A percentile compares a stretch with the other conserved stretches of the same genome.
Evolutionary conservation across 2,113 vertebrate species (phyloP).

Genomic region (Pluvialis apricaria): DNA sequence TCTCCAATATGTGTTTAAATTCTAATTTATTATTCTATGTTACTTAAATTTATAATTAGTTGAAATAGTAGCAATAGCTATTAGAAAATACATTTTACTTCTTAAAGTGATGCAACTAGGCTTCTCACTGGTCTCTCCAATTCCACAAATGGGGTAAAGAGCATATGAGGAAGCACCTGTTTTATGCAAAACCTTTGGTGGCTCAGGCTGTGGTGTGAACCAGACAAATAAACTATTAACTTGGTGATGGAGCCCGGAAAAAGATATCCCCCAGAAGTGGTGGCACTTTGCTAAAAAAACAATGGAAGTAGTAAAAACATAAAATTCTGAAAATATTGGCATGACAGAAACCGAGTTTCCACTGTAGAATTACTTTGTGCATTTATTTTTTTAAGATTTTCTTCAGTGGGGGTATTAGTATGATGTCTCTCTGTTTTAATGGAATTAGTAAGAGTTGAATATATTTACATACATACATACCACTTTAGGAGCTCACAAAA

Average conservation of each 20-base stretch:
- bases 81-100: background rate
- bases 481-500: background rate
- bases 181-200: background rate
- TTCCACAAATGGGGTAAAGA: background rate
- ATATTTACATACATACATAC: background rate
- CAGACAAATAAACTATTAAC: background rate
- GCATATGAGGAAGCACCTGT: background rate
- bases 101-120: background rate
- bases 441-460: background rate
- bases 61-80: background rate
- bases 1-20: background rate
- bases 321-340: background rate
- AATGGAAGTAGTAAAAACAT: background rate
- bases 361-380: background rate
- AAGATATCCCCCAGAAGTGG: fast-evolving
- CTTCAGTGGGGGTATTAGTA: background rate
- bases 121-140: background rate
- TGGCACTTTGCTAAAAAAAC: background rate
- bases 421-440: background rate
- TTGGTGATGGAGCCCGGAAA: background rate
- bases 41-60: background rate
- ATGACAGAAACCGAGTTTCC: background rate
- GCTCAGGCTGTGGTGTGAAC: background rate
- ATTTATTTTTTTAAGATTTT: background rate
- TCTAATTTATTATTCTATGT: background rate